Evolutionary conservation across 2,888 invertebrate genomes (phyloP), one percentile per base, ranked within the genome.

Genomic region (Thecophora atra): DNA sequence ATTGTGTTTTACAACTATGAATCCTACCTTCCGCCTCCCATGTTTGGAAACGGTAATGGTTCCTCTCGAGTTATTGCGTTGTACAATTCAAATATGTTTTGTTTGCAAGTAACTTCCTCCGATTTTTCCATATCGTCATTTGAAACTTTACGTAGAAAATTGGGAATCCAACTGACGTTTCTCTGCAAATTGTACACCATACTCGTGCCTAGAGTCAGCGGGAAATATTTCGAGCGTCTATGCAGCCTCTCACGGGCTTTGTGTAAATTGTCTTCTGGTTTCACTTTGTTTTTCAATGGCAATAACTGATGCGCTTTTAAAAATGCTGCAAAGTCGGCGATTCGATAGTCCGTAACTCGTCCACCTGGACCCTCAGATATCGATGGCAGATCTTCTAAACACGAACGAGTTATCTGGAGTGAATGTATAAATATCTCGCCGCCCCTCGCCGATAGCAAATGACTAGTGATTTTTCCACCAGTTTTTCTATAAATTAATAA

Each of bases 381-480:
- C 0, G 97, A 95, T 0, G 98, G 98, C 0, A 97, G 96, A 85
- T 98, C 98, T 84, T 98, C 98, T 70, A 97, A 89, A 4, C 96
- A 93, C 56, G 95, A 94, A 51, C 97, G 89, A 3, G 92, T 90
- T 0, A 95, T 95, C 30, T 93, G 93, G 56, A 98, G 88, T 0
- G 96, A 94, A 77, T 98, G 98, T 76, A 99, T 94, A 88, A 96
- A 98, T 78, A 99, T 94, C 88, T 98, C 98, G 0, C 97, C 97
- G 0, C 97, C 97, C 79, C 98, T 97, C 13, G 97, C 94, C 0
- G 97, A 95, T 67, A 99, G 84, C 82, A 98, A 91, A 87, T 98
- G 98, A 0, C 97, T 97, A 30, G 96, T 94, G 0, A 95, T 92
- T 84, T 97, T 94, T 0, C 94, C 93, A 2, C 94, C 94, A 17